Evolutionary conservation across 1,140 invertebrate species (phyloP), one percentile per base, ranked within the genome.

Genomic region (Heliconius eleuchia): DNA sequence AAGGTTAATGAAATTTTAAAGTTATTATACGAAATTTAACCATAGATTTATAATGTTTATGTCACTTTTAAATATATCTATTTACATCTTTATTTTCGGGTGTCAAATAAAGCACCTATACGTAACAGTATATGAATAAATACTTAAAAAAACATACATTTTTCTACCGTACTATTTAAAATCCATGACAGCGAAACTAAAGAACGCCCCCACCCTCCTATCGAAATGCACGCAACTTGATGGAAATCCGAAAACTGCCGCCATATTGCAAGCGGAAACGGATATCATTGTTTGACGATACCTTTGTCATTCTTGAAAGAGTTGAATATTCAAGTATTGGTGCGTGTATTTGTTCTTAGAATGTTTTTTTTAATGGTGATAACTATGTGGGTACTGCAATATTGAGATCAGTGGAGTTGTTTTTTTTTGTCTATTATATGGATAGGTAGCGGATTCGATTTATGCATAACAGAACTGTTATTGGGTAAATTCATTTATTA

Each of bases 191-290:
- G 71, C 18, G 8, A 23, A 72, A 39, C 71, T 72, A 72, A 39
- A 72, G 30, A 42, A 72, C 18, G 39, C 8, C 9, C 16, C 42
- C 71, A 37, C 71, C 71, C 30, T 30, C 71, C 37, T 18, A 30
- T 50, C 39, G 30, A 76, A 80, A 76, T 71, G 39, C 71, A 76
- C 79, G 74, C 79, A 79, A 79, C 30, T 72, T 70, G 66, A 71
- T 79, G 73, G 27, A 84, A 80, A 83, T 78, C 75, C 71, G 77
- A 81, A 82, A 83, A 72, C 80, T 77, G 74, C 84, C 85, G 87
- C 89, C 89, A 90, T 90, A 87, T 90, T 90, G 87, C 78, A 73
- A 83, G 83, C 89, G 87, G 87, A 86, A 85, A 80, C 87, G 86
- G 87, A 90, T 85, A 87, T 87, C 83, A 88, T 88, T 89, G 88